Conservation (phyloP, 2,888 invertebrate genomes). For the Malthinus flaveolus region DNA sequence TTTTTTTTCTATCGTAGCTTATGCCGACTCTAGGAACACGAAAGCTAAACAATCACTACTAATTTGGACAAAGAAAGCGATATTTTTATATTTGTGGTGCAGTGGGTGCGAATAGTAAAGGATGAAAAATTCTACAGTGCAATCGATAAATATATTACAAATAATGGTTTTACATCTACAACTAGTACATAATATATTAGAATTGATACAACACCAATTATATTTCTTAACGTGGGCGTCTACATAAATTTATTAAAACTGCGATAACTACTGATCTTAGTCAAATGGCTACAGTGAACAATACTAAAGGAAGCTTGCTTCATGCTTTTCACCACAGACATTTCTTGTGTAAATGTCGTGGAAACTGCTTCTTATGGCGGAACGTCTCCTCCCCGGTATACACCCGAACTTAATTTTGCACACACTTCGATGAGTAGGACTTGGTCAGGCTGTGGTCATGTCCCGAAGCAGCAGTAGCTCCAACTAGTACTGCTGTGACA, state of each 20-base stretch:
- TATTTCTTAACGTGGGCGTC: conserved; percentile 24
- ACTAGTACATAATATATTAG: conserved; percentile 15
- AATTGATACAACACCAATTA: conserved; percentile 17
- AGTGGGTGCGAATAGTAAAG: conserved; percentile 27
- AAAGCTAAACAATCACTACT: conserved; percentile 24
- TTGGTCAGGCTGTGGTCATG: conserved; percentile 69
- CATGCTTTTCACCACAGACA: conserved; percentile 27
- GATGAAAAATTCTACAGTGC: conserved; percentile 22
- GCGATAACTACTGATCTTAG: conserved; percentile 21
- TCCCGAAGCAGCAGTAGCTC: conserved; percentile 91
- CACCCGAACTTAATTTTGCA: conserved; percentile 6
- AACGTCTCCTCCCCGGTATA: neutral
- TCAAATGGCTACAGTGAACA: conserved; percentile 26
- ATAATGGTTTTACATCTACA: conserved; percentile 29
- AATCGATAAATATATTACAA: conserved; percentile 30
- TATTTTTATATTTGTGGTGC: conserved; percentile 20
- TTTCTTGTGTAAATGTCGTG: conserved; percentile 21
- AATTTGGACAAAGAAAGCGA: conserved; percentile 23
- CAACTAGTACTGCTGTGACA: conserved; percentile 93
- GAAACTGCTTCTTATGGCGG: neutral
- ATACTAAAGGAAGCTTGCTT: conserved; percentile 21
- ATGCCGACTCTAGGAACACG: conserved; percentile 3
- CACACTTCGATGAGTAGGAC: conserved; percentile 9
- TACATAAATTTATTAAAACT: conserved; percentile 23
- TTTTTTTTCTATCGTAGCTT: neutral